phyloP scores from a whole-genome alignment of 1,140 invertebrate genomes.

The Monochamus saltuarius region DNA sequence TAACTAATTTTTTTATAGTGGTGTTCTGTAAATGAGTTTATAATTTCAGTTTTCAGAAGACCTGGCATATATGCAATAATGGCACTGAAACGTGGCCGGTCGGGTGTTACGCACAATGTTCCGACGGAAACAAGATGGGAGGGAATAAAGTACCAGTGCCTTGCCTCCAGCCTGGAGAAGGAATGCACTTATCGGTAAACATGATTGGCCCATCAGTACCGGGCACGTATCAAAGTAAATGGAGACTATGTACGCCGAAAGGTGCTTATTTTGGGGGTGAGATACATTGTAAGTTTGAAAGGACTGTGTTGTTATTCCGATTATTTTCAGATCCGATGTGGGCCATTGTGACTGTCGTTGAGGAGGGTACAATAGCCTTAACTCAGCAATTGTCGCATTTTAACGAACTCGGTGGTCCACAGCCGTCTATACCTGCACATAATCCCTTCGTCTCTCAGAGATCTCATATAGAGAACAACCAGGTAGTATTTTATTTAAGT shows the following conservation, averaged over 20 bases:
- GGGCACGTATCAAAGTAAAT: slow-evolving; percentile 79
- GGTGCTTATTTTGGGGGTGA: slow-evolving; percentile 84
- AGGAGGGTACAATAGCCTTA: slow-evolving; percentile 47
- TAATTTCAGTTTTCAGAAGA: slow-evolving; percentile 67
- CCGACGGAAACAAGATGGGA: slow-evolving; percentile 62
- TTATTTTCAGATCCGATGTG: slow-evolving; percentile 46
- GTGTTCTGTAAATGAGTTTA: slow-evolving; percentile 12
- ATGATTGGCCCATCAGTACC: slow-evolving; percentile 67
- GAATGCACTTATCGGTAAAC: slow-evolving; percentile 65
- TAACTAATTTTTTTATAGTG: slow-evolving; percentile 1
- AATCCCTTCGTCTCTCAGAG: slow-evolving; percentile 43
- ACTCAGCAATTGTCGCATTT: slow-evolving; percentile 48
- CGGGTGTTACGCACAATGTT: slow-evolving; percentile 71
- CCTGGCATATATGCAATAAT: slow-evolving; percentile 79
- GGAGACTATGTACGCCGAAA: slow-evolving; percentile 76
- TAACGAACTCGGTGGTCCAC: slow-evolving; percentile 40
- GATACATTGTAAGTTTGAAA: background rate
- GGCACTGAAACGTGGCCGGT: slow-evolving; percentile 77
- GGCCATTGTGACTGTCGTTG: slow-evolving; percentile 47
- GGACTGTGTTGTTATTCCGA: background rate
- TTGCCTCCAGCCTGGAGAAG: slow-evolving; percentile 67
- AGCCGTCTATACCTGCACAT: slow-evolving; percentile 25
- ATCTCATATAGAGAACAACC: slow-evolving; percentile 27
- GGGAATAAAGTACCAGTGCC: slow-evolving; percentile 58
- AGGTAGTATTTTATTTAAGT: slow-evolving; percentile 19